A percentile compares a stretch with the other conserved stretches of the same genome.
These are phyloP conservation scores for Megalonaias nervosa DNA, from an alignment of 1,140 invertebrate genomes.

Conservation along the genomic window DNA sequence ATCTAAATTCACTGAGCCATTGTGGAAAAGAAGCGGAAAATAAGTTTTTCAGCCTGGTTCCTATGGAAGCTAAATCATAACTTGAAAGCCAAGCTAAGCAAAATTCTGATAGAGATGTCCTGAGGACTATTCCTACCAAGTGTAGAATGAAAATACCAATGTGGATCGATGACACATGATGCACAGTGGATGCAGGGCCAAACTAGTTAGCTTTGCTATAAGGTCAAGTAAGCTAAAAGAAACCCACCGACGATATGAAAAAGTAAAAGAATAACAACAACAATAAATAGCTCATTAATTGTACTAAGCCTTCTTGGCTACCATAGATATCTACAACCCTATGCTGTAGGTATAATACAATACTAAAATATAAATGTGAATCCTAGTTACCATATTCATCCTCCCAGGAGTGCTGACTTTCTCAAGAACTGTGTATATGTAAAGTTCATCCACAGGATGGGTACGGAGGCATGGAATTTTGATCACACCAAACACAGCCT, in stretches of 20 bases:
- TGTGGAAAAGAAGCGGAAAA: too few relatives aligned
- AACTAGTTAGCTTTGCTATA: too few relatives aligned
- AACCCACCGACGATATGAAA: not conserved
- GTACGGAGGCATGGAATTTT: conserved; percentile 41
- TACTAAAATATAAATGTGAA: conserved; percentile 17
- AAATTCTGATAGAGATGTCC: too few relatives aligned
- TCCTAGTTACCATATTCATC: conserved; percentile 30
- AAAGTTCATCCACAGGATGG: conserved; percentile 38
- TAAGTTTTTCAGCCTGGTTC: too few relatives aligned
- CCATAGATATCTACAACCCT: not conserved
- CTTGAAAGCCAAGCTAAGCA: too few relatives aligned
- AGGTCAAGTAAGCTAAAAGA: too few relatives aligned
- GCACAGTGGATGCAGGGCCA: too few relatives aligned
- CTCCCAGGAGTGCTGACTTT: conserved; percentile 29
- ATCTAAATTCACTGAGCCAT: too few relatives aligned
- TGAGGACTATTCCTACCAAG: too few relatives aligned
- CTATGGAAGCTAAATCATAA: too few relatives aligned
- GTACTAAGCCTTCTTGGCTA: not conserved
- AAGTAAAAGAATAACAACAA: not conserved
- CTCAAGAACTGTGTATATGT: conserved; percentile 39
- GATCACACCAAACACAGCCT: conserved; percentile 49
- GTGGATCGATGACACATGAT: too few relatives aligned
- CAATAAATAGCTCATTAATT: not conserved
- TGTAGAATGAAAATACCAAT: too few relatives aligned
- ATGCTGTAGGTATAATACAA: not conserved